These are phyloP conservation scores for Phymorhynchus buccinoides DNA, from an alignment of 1,140 invertebrate species.

Conservation along the genomic window DNA sequence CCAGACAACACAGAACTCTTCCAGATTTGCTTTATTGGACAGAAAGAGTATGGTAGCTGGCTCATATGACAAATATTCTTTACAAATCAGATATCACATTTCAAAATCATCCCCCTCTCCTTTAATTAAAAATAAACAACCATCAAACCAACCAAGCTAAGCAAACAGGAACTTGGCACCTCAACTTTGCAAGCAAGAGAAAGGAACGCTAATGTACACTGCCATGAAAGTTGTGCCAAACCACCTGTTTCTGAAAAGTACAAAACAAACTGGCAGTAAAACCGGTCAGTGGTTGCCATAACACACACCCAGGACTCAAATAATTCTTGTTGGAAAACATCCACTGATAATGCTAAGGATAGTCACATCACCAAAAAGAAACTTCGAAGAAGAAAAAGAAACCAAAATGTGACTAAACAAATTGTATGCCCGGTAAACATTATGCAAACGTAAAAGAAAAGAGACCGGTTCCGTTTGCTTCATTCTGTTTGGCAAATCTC, in stretches of 20 bases:
- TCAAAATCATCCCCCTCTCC: background rate
- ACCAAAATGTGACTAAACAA: background rate
- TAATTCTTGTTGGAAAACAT: background rate
- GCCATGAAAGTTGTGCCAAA: background rate
- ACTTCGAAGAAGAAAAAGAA: background rate
- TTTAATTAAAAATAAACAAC: background rate
- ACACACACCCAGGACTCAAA: background rate
- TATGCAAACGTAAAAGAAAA: background rate
- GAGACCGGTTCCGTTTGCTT: background rate
- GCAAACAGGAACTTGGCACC: background rate
- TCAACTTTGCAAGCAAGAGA: background rate
- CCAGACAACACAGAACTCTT: background rate
- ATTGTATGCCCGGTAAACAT: too few species aligned
- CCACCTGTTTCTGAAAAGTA: background rate
- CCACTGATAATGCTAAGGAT: background rate
- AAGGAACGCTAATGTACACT: background rate
- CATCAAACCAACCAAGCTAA: background rate
- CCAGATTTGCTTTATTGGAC: constrained; percentile 11
- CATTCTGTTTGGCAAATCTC: background rate
- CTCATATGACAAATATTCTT: constrained; percentile 1
- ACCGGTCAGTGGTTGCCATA: too few species aligned
- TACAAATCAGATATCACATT: constrained; percentile 3
- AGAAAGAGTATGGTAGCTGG: constrained; percentile 7
- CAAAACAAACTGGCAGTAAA: background rate
- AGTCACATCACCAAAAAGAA: background rate